phyloP scores from a whole-genome alignment of 2,888 invertebrate genomes.

The Lepidonotus clava region DNA sequence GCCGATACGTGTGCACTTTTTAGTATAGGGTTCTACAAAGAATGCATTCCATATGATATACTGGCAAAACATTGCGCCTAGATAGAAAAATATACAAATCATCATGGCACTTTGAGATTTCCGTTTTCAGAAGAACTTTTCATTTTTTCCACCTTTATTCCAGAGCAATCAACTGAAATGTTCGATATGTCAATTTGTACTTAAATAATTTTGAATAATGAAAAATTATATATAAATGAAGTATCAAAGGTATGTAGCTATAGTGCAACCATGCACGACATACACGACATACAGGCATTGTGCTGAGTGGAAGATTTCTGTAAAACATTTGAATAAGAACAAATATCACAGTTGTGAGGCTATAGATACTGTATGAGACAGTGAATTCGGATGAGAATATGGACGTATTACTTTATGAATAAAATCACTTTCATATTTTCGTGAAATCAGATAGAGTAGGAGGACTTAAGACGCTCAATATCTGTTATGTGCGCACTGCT shows the following conservation, averaged over 20 bases:
- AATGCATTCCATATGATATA: no score
- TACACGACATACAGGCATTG: neutral
- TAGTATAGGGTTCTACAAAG: no score
- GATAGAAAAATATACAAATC: no score
- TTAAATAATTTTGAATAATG: no score
- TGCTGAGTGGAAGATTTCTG: neutral
- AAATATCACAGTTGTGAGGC: neutral
- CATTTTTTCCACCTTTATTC: no score
- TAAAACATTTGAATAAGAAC: neutral
- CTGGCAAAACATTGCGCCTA: no score
- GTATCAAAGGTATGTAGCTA: neutral
- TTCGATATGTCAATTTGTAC: no score
- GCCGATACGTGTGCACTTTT: no score
- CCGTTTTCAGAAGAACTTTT: no score
- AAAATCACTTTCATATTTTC: neutral
- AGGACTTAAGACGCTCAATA: neutral
- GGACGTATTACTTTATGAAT: neutral
- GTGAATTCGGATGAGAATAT: neutral
- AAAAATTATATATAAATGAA: no score
- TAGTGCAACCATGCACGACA: neutral
- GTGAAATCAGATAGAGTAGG: neutral
- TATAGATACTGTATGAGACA: neutral
- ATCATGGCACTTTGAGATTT: no score
- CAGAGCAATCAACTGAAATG: no score
- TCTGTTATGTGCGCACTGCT: neutral